Base-by-base conservation (phyloP, 2,888 invertebrate genomes). In the Pollenia amentaria region DNA sequence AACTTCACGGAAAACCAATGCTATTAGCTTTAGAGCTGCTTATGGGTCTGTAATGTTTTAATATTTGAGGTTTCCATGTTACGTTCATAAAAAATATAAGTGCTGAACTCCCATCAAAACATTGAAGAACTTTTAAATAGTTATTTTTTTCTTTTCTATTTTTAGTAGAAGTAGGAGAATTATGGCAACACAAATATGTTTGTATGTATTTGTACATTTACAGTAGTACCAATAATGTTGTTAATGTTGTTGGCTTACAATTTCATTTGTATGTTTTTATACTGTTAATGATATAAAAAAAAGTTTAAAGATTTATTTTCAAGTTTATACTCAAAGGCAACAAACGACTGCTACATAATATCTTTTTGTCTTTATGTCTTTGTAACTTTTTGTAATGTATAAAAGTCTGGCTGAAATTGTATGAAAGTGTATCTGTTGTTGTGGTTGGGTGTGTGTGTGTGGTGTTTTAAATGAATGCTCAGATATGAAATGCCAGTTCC, bases 1-100 rank as follows among this genome's bases (percentile, higher is more conserved):
- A 62, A 29, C 2, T 29, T 29, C 6, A 29, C 29, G 10, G 38
- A 29, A 67, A 75, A 46, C 51, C 79, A 84, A 75, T 75, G 79
- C 73, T 80, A 84, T 84, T 84, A 75, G 62, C 73, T 76, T 75
- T 80, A 70, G 75, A 80, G 75, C 62, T 18, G 84, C 80, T 85
- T 85, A 85, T 85, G 80, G 75, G 70, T 70, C 18, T 46, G 40
- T 76, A 75, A 80, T 85, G 67, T 75, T 78, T 73, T 84, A 78
- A 84, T 84, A 67, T 83, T 83, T 83, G 77, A 65, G 76, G 83
- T 79, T 84, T 72, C 73, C 51, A 64, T 79, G 77, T 62, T 48
- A 73, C 21, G 64, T 40, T 42, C 14, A 40, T 9, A 48, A 9
- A 12, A 48, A 42, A 65, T n/a, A 72, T 29, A 38, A 60, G 16